Percentiles rank a stretch among this genome's conserved stretches.
Evolutionary conservation across 2,797 vertebrate species (phyloP).

Genomic region (Neosalanx taihuensis): DNA sequence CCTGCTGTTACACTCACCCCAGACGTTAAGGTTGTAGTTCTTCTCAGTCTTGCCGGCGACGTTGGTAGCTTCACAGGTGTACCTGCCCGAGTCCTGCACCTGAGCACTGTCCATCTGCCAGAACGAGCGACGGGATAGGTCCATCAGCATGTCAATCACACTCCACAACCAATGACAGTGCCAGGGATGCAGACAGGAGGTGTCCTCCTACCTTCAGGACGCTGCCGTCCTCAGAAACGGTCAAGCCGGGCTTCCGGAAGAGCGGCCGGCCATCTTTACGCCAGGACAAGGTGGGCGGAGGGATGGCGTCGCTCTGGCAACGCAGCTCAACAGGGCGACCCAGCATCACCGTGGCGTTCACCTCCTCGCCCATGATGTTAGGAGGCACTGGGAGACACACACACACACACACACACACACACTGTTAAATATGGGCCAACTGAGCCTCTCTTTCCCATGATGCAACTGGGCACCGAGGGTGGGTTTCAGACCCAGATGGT

Average conservation of each 20-base stretch:
- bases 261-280: constrained; percentile 84
- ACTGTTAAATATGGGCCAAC: not conserved
- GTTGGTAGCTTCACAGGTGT: constrained; percentile 95
- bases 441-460: constrained; percentile 9
- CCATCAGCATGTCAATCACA: constrained; percentile 1
- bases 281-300: constrained; percentile 84
- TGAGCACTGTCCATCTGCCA: constrained; percentile 83
- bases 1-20: constrained; percentile 78
- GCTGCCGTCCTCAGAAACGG: constrained; percentile 78
- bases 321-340: constrained; percentile 77
- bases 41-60: constrained; percentile 94
- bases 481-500: constrained; percentile 12
- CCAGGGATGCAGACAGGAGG: not conserved
- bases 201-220: constrained; percentile 73
- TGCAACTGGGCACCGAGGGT: constrained; percentile 1
- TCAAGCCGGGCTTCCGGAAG: constrained; percentile 82
- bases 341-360: constrained; percentile 84
- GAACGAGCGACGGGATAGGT: not conserved
- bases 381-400: constrained; percentile 81
- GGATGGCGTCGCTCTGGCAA: constrained; percentile 87
- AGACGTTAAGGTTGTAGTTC: constrained; percentile 94
- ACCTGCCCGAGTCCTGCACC: constrained; percentile 88
- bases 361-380: constrained; percentile 92
- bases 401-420: constrained; percentile 6
- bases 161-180: constrained; percentile 1